Conservation (phyloP, 2,888 invertebrate genomes). For the Heliconius erato region DNA sequence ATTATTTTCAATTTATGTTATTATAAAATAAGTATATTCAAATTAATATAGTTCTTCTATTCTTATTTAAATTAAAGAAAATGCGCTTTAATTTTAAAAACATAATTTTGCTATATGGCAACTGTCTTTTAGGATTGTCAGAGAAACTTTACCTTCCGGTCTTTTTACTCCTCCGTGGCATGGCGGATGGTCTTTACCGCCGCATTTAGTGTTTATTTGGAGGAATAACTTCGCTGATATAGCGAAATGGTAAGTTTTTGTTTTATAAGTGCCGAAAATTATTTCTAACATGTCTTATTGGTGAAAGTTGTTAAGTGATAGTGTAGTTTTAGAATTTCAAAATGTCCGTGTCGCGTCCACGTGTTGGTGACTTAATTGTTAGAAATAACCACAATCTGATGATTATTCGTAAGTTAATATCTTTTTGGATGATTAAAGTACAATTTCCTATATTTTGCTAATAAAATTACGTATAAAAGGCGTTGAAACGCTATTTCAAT, state of each 20-base stretch:
- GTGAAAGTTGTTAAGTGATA: slow-evolving; percentile 52
- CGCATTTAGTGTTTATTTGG: slow-evolving; percentile 79
- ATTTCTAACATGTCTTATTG: slow-evolving; percentile 54
- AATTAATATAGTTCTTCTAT: no score
- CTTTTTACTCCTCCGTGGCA: slow-evolving; percentile 86
- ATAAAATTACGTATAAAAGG: background rate
- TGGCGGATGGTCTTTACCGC: slow-evolving; percentile 84
- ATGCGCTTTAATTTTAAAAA: background rate
- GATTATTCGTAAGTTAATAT: slow-evolving; percentile 48
- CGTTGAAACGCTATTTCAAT: background rate
- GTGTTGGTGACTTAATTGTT: slow-evolving; percentile 57
- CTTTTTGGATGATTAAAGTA: background rate
- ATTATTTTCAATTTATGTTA: background rate
- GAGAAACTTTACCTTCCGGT: slow-evolving; percentile 74
- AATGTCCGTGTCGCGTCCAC: slow-evolving; percentile 56
- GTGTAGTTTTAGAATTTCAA: slow-evolving; percentile 56
- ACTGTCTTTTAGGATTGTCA: slow-evolving; percentile 70
- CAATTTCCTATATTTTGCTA: background rate
- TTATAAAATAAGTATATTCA: background rate
- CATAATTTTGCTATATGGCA: slow-evolving; percentile 60
- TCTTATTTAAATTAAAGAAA: background rate
- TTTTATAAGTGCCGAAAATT: slow-evolving; percentile 56
- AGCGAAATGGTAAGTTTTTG: slow-evolving; percentile 83
- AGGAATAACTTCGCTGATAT: slow-evolving; percentile 79
- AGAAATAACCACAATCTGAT: slow-evolving; percentile 51